Percentiles rank a stretch among this genome's conserved stretches.
phyloP scores from a whole-genome alignment of 2,888 invertebrate genomes.

The Dynastes maya region DNA sequence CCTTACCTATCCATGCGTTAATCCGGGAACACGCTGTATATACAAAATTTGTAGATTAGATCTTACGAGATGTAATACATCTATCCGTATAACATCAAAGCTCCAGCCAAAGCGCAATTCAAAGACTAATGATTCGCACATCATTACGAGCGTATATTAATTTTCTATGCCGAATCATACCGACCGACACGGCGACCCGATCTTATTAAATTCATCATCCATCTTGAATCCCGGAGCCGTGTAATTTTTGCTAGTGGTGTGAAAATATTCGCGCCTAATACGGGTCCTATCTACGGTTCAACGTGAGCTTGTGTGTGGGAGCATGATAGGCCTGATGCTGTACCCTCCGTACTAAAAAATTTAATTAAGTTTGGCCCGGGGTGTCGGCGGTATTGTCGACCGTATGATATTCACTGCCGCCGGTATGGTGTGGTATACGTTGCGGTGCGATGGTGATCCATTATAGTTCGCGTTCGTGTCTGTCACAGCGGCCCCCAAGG shows the following conservation, averaged over 20 bases:
- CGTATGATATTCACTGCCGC: constrained; percentile 34
- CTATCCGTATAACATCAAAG: background rate
- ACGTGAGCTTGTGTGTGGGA: constrained; percentile 45
- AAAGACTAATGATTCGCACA: background rate
- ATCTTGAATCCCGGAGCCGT: background rate
- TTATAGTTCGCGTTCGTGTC: constrained; percentile 64
- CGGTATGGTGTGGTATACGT: constrained; percentile 39
- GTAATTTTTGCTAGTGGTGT: constrained; percentile 32
- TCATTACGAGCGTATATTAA: background rate
- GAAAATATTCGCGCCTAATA: background rate
- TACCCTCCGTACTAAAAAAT: constrained; percentile 59
- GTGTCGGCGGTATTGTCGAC: constrained; percentile 54
- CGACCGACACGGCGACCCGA: background rate
- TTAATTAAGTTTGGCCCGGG: constrained; percentile 61
- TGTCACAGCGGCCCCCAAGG: constrained; percentile 60
- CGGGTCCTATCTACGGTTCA: background rate
- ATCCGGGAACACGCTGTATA: no score
- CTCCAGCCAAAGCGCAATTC: background rate
- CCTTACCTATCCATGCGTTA: no score
- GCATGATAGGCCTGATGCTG: constrained; percentile 56
- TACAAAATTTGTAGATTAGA: no score
- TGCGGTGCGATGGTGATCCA: constrained; percentile 59
- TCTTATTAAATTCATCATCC: constrained; percentile 15
- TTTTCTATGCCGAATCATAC: constrained; percentile 1
- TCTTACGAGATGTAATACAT: no score